Evolutionary conservation across 2,113 vertebrate genomes (phyloP), one percentile per base, ranked within the genome.

Genomic region (Pyrgilauda ruficollis): DNA sequence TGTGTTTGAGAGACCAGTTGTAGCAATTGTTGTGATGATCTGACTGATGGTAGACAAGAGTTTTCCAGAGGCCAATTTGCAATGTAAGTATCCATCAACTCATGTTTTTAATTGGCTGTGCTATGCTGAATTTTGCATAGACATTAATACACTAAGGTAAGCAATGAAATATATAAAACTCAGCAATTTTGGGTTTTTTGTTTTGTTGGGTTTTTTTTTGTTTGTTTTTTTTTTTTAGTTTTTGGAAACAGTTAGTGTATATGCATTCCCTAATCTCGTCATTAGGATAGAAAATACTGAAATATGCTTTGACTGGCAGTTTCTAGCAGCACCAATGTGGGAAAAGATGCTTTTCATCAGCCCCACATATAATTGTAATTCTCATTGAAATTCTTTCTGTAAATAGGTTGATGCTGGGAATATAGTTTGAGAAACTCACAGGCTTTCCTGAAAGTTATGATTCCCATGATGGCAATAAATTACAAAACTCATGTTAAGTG

Each of bases 391-490:
- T 93, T 93, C 53, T 90, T 81, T 91, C 53, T 94, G 87, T 87
- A 92, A 93, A 81, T 96, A 96, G 66, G 70, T 87, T 89, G 83
- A 64, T 75, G 72, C 88, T 93, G 94, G 72, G 89, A 93, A 95
- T 89, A 55, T 39, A 90, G 76, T 31, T 47, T 90, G 85, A 94
- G 93, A 82, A 91, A 70, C 73, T 92, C 92, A 63, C 58, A 96
- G 69, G 74, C 94, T 93, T 97, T 69, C 84, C 91, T 76, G 76
- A 96, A 68, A 86, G 62, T 89, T 95, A 69, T 73, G 86, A 63
- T 93, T 96, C 95, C 93, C 96, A 92, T 87, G 62, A 80, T 91
- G 79, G 73, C 93, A 86, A 87, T 90, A 95, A 95, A 81, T 95
- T 86, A 76, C 47, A 93, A 83, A 89, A 66, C 46, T 95, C 55